phyloP scores from a whole-genome alignment of 2,113 vertebrate genomes.

The Antennarius striatus region DNA sequence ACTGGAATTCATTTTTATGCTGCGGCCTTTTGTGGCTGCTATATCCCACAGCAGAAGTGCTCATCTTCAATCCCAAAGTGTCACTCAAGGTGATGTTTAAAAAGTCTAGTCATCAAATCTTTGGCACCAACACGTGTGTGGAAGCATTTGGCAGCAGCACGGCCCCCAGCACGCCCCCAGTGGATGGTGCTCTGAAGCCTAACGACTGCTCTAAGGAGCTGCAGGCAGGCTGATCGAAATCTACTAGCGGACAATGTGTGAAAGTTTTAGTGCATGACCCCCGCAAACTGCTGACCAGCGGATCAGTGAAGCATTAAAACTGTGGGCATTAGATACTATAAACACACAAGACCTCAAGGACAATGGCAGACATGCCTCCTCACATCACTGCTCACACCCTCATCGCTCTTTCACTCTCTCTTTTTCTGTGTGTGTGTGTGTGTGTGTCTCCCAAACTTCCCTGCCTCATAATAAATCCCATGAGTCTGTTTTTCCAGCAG shows the following conservation, averaged over 20 bases:
- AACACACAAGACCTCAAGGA: constrained; percentile 59
- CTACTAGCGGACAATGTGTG: constrained; percentile 49
- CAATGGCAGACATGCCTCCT: constrained; percentile 42
- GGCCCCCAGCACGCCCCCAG: too few relatives aligned
- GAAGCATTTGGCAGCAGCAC: too few relatives aligned
- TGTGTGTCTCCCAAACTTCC: constrained; percentile 5
- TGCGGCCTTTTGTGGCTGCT: too few relatives aligned
- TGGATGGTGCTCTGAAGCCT: too few relatives aligned
- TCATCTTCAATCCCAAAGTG: too few relatives aligned
- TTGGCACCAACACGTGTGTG: too few relatives aligned
- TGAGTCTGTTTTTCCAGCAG: constrained; percentile 4
- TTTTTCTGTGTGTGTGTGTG: neutral
- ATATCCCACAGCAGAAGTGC: too few relatives aligned
- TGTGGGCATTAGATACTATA: constrained; percentile 37
- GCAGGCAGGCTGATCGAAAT: constrained; percentile 34
- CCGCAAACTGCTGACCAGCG: constrained; percentile 59
- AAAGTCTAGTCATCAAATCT: too few relatives aligned
- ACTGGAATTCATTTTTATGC: too few relatives aligned
- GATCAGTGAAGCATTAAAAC: constrained; percentile 62
- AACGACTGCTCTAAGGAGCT: neutral
- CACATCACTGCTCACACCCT: constrained; percentile 33
- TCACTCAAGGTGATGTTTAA: too few relatives aligned
- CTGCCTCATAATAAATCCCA: constrained; percentile 47
- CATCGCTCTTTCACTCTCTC: neutral
- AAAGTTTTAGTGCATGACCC: constrained; percentile 54